A percentile compares a stretch with the other conserved stretches of the same genome.
These are phyloP conservation scores for Bombyx huttoni DNA, from an alignment of 2,888 invertebrate species.

Conservation along the genomic window DNA sequence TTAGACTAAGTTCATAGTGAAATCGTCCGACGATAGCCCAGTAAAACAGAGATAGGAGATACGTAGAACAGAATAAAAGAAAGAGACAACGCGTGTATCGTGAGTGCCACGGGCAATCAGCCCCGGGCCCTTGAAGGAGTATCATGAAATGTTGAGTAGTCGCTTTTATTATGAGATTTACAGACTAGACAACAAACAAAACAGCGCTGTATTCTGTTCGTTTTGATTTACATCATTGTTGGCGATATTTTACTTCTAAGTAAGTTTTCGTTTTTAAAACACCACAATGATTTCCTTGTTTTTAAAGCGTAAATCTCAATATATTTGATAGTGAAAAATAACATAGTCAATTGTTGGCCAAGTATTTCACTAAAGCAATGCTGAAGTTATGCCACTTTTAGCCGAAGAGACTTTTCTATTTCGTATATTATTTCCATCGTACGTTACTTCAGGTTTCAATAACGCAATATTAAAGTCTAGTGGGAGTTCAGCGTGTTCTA, in stretches of 20 bases:
- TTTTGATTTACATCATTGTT: slow-evolving; percentile 2
- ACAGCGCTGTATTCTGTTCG: slow-evolving; percentile 14
- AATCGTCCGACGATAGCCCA: slow-evolving; percentile 20
- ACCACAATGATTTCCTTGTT: no score
- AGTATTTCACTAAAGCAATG: no score
- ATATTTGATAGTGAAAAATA: no score
- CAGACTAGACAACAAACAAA: slow-evolving; percentile 22
- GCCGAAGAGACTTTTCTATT: neutral
- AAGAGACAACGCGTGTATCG: slow-evolving; percentile 24
- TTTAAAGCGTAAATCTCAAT: no score
- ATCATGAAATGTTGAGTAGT: slow-evolving; percentile 32
- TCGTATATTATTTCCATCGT: neutral
- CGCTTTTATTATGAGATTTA: slow-evolving; percentile 36
- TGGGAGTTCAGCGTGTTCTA: neutral
- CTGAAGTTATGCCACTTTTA: no score
- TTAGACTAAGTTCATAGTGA: slow-evolving; percentile 28
- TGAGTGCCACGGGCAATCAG: slow-evolving; percentile 17
- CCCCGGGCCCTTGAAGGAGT: slow-evolving; percentile 24
- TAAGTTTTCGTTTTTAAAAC: no score
- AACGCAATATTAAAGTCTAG: neutral
- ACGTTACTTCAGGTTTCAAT: neutral
- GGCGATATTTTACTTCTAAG: no score
- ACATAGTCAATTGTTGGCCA: no score
- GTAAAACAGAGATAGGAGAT: slow-evolving; percentile 25
- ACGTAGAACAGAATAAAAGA: slow-evolving; percentile 20